Evolutionary conservation across 2,113 vertebrate species (phyloP).

Genomic region (Macrotis lagotis): DNA sequence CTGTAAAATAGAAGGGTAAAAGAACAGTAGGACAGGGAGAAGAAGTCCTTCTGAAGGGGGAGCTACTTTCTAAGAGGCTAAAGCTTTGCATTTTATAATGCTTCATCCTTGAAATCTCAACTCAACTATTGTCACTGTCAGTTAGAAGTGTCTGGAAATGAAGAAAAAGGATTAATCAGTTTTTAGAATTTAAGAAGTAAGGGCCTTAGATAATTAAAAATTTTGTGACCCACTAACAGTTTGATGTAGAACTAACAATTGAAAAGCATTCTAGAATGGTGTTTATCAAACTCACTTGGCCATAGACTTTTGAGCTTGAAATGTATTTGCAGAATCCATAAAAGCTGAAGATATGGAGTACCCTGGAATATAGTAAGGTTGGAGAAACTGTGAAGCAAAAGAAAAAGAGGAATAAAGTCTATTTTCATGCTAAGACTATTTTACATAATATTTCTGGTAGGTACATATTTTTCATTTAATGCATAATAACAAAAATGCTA

Average conservation of each 20-base stretch:
- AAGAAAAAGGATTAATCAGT: not conserved
- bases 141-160: not conserved
- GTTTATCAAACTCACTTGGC: not conserved
- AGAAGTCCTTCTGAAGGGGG: not conserved
- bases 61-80: not conserved
- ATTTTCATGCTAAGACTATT: not conserved
- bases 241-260: not conserved
- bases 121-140: not conserved
- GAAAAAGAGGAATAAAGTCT: not conserved
- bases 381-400: not conserved
- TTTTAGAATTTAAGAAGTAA: not conserved
- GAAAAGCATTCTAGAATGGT: not conserved
- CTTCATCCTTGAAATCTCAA: not conserved
- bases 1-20: not conserved
- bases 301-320: not conserved
- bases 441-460: not conserved
- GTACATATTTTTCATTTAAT: not conserved
- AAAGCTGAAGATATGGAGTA: not conserved
- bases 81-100: not conserved
- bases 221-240: not conserved
- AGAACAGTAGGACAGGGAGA: not conserved
- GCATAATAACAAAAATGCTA: not conserved
- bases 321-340: not conserved
- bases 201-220: not conserved
- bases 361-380: not conserved